phyloP scores from a whole-genome alignment of 2,888 invertebrate genomes.

The Lasioglossum oenotherae region DNA sequence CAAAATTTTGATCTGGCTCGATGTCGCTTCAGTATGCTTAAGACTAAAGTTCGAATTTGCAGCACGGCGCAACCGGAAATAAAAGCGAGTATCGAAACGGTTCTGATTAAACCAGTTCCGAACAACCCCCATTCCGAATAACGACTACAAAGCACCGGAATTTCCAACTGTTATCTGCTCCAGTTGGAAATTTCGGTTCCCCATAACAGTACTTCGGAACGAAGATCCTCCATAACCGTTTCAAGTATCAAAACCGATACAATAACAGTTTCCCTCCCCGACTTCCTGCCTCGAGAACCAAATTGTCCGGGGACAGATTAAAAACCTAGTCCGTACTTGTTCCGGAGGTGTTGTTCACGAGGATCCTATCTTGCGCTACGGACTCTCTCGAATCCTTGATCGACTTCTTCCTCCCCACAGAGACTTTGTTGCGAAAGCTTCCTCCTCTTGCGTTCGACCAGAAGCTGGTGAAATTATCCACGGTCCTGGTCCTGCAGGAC shows the following conservation, averaged over 20 bases:
- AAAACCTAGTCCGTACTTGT: slow-evolving; percentile 73
- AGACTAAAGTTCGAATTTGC: neutral
- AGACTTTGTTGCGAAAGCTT: slow-evolving; percentile 72
- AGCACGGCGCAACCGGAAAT: neutral
- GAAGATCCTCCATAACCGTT: neutral
- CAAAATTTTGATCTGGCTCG: neutral
- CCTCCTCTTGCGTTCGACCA: slow-evolving; percentile 70
- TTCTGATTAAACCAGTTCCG: neutral
- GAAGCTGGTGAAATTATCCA: slow-evolving; percentile 75
- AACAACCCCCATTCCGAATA: neutral
- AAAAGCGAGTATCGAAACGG: neutral
- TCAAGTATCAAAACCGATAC: neutral
- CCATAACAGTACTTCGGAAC: neutral
- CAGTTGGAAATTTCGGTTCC: neutral
- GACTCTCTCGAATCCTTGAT: slow-evolving; percentile 69
- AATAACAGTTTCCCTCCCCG: neutral
- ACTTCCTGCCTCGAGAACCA: neutral
- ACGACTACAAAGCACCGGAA: neutral
- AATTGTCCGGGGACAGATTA: slow-evolving; percentile 19
- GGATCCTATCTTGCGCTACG: slow-evolving; percentile 54
- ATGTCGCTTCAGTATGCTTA: neutral
- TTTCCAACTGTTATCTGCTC: neutral
- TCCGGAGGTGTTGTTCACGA: slow-evolving; percentile 68
- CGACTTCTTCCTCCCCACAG: slow-evolving; percentile 67
- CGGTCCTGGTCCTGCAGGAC: slow-evolving; percentile 66